phyloP scores from a whole-genome alignment of 2,113 vertebrate genomes.

The Meles meles region DNA sequence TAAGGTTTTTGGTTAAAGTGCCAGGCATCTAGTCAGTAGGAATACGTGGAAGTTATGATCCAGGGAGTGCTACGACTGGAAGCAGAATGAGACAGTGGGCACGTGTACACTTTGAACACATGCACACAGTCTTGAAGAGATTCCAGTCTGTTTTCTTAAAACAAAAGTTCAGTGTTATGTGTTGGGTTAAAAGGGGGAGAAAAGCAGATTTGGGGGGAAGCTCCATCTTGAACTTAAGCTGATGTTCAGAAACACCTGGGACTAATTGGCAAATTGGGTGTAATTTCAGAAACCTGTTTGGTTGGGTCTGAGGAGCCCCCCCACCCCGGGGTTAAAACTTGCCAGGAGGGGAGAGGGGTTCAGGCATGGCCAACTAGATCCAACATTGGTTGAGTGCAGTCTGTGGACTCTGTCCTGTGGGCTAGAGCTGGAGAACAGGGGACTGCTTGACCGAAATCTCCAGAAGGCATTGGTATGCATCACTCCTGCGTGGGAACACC shows the following conservation, averaged over 20 bases:
- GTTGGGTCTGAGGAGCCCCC: background rate
- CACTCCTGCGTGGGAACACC: background rate
- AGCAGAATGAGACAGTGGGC: background rate
- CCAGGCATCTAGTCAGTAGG: background rate
- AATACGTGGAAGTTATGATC: background rate
- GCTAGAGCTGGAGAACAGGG: background rate
- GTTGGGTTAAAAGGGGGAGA: background rate
- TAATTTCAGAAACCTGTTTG: background rate
- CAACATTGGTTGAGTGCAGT: background rate
- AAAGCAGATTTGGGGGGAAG: background rate
- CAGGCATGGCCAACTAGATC: background rate
- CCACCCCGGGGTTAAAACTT: background rate
- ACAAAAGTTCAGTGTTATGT: background rate
- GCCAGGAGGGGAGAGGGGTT: too few relatives aligned
- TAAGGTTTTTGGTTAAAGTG: background rate
- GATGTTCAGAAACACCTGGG: background rate
- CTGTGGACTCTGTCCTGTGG: background rate
- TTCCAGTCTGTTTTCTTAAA: background rate
- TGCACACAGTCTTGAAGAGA: background rate
- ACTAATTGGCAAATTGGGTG: background rate
- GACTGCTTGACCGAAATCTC: background rate
- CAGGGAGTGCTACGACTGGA: background rate
- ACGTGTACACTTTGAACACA: background rate
- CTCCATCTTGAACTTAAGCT: background rate
- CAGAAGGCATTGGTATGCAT: accelerated